Evolutionary conservation across 2,113 vertebrate species (phyloP).

Genomic region (Corvus cornix): DNA sequence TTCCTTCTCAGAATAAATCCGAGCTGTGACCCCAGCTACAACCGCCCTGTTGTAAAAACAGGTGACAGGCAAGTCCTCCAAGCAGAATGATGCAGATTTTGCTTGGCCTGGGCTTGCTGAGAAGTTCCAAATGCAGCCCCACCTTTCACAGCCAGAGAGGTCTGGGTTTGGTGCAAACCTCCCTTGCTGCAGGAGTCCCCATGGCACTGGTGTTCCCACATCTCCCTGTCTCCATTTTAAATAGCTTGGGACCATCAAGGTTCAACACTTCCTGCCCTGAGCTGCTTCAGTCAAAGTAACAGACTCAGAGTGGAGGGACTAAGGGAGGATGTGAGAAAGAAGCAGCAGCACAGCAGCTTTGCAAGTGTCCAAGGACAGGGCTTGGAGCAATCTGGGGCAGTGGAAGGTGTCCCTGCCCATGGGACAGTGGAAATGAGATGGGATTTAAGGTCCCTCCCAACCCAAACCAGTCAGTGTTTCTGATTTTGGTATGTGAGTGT

Average conservation of each 20-base stretch:
- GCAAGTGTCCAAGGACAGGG: background rate
- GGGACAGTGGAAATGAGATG: background rate
- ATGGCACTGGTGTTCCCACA: background rate
- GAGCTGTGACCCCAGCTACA: background rate
- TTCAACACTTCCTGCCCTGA: background rate
- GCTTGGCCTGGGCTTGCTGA: background rate
- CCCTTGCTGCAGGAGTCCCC: background rate
- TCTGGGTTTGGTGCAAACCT: background rate
- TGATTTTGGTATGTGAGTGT: background rate
- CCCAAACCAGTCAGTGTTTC: background rate
- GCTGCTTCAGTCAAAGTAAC: background rate
- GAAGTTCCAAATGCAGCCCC: background rate
- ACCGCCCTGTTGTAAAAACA: background rate
- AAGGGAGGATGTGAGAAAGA: background rate
- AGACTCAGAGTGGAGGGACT: background rate
- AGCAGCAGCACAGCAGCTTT: background rate
- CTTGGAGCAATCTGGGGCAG: background rate
- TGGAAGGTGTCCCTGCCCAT: background rate
- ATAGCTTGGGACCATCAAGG: background rate
- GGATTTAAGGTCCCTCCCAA: background rate
- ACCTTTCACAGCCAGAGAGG: background rate
- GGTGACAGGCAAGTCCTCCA: background rate
- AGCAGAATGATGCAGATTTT: accelerated
- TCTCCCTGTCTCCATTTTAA: background rate
- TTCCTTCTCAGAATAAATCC: background rate